Conservation (phyloP, 92 coral and sea anemone genomes). For the Diadumene lineata region DNA sequence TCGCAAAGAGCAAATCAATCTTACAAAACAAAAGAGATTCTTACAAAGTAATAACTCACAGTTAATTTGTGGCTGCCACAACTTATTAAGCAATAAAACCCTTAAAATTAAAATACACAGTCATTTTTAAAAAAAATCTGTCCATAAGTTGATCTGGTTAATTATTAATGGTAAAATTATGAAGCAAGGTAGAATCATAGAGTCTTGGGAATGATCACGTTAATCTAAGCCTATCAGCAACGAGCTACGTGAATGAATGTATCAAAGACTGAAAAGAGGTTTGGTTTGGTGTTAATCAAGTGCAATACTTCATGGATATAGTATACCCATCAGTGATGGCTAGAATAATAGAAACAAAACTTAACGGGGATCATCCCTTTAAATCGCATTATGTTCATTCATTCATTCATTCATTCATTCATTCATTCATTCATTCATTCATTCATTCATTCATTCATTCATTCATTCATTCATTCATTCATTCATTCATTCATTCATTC, state of each 20-base stretch:
- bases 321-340: too few relatives aligned
- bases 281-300: conserved; percentile 16
- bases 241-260: too few relatives aligned
- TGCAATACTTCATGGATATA: neutral
- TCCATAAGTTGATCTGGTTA: neutral
- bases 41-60: neutral
- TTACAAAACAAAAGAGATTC: neutral
- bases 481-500: neutral
- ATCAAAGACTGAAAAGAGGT: too few relatives aligned
- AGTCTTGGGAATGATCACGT: neutral
- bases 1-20: too few relatives aligned
- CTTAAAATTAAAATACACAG: conserved; percentile 7
- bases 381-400: too few relatives aligned
- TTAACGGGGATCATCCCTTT: too few relatives aligned
- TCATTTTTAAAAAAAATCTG: neutral
- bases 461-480: neutral
- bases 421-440: neutral
- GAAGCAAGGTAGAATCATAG: neutral
- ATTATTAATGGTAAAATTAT: neutral
- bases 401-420: too few relatives aligned
- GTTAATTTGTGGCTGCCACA: neutral
- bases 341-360: too few relatives aligned
- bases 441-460: neutral
- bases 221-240: neutral
- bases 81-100: neutral